phyloP scores from a whole-genome alignment of 2,113 vertebrate species.

The Siniperca chuatsi region DNA sequence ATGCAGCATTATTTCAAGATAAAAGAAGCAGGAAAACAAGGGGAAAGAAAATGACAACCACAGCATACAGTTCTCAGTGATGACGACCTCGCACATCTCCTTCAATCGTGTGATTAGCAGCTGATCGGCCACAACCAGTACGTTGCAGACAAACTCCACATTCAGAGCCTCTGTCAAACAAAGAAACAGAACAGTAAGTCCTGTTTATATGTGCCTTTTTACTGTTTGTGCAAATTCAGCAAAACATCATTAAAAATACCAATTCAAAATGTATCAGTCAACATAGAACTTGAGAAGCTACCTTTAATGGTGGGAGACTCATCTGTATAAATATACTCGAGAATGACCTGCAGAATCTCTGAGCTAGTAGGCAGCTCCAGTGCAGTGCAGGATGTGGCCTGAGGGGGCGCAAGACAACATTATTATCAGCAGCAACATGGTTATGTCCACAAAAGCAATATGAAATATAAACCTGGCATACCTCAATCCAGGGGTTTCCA shows the following conservation, averaged over 20 bases:
- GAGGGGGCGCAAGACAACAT: slow-evolving; percentile 48
- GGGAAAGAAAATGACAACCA: not conserved
- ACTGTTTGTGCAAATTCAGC: not conserved
- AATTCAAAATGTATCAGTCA: not conserved
- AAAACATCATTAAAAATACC: not conserved
- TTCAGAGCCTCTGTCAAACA: slow-evolving; percentile 89
- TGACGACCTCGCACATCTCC: slow-evolving; percentile 95
- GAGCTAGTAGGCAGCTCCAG: slow-evolving; percentile 94
- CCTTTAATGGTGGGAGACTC: slow-evolving; percentile 93
- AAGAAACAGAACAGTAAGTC: not conserved
- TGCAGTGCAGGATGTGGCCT: slow-evolving; percentile 93
- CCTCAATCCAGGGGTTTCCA: slow-evolving; percentile 98
- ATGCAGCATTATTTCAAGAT: not conserved
- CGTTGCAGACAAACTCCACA: slow-evolving; percentile 94
- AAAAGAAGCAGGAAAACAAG: not conserved
- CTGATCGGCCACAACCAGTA: slow-evolving; percentile 96
- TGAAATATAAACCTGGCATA: slow-evolving; percentile 65
- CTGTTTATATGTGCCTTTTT: too few species aligned
- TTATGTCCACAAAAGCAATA: not conserved
- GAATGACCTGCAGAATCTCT: slow-evolving; percentile 91
- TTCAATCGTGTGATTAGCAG: slow-evolving; percentile 94
- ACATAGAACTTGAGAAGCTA: slow-evolving; percentile 57
- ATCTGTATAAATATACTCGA: slow-evolving; percentile 96
- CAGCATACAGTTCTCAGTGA: slow-evolving; percentile 93
- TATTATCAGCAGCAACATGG: not conserved